These are phyloP conservation scores for Adelosebastes latens DNA, from an alignment of 2,797 vertebrate genomes.

Conservation along the genomic window DNA sequence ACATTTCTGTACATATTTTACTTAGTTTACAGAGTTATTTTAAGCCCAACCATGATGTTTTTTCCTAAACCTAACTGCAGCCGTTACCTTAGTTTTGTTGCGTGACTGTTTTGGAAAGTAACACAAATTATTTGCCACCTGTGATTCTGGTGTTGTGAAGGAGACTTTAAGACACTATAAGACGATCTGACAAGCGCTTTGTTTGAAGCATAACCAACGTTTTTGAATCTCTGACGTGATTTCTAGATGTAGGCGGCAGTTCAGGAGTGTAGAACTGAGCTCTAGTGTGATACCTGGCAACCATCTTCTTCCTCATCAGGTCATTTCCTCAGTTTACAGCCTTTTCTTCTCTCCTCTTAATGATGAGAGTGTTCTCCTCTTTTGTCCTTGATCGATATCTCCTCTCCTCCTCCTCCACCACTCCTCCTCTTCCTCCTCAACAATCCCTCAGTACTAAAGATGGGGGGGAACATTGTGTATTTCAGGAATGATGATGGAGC, in stretches of 20 bases:
- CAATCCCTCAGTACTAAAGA: conserved; percentile 66
- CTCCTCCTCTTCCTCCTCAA: conserved; percentile 17
- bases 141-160: not conserved
- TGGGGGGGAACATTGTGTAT: conserved; percentile 11
- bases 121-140: no score
- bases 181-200: not conserved
- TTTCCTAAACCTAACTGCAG: no score
- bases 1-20: no score
- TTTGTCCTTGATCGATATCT: conserved; percentile 65
- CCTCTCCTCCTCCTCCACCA: not conserved
- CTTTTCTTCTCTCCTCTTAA: conserved; percentile 17
- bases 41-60: no score
- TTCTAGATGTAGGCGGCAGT: not conserved
- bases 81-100: no score
- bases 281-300: not conserved
- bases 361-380: conserved; percentile 33
- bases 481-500: conserved; percentile 53
- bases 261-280: not conserved
- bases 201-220: not conserved
- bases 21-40: no score
- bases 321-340: conserved; percentile 31
- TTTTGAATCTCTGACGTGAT: not conserved
- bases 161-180: no score
- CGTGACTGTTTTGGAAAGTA: no score
- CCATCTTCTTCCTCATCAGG: conserved; percentile 41